Evolutionary conservation across 2,888 invertebrate species (phyloP), one percentile per base, ranked within the genome.

Genomic region (Epinotia brunnichana): DNA sequence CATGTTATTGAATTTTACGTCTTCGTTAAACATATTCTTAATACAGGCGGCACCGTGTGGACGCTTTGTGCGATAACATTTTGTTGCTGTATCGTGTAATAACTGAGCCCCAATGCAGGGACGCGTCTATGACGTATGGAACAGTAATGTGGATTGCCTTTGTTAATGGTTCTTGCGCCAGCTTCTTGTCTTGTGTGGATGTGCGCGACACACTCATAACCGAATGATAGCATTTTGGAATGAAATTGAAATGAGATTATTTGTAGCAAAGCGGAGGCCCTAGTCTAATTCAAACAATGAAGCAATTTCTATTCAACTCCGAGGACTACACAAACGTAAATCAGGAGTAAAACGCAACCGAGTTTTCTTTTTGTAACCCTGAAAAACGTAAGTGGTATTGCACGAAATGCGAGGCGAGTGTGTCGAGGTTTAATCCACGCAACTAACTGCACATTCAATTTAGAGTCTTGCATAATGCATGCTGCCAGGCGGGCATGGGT

Each of bases 1-100:
- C 92, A 93, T 93, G 88, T 90, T 93, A 92, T 92, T 93, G 92
- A 91, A 89, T 92, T 91, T 92, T 91, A 88, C 87, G 86, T 90
- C 86, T 87, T 88, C 88, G 85, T 88, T 89, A 88, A 87, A 88
- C 84, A 83, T 81, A 84, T 84, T 82, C 81, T 79, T 77, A 66
- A 80, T 76, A 75, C 74, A 70, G 29, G 66, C n/a, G 70, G 63
- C 73, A 70, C 73, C 56, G 3, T 24, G 21, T 21, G 41, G n/a
- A 57, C 57, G 51, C 19, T 19, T 41, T 13, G 19, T 54, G 19
- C 17, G 41, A 39, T 51, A 48, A 19, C 44, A 17, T 39, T 63
- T 64, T 21, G 10, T 41, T n/a, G 41, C 24, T 39, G 24, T 67
- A 44, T 48, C 9, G 54, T 67, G 56, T 29, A 67, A 57, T 41